Evolutionary conservation across 2,888 invertebrate genomes (phyloP).

Genomic region (Emesis castigata): DNA sequence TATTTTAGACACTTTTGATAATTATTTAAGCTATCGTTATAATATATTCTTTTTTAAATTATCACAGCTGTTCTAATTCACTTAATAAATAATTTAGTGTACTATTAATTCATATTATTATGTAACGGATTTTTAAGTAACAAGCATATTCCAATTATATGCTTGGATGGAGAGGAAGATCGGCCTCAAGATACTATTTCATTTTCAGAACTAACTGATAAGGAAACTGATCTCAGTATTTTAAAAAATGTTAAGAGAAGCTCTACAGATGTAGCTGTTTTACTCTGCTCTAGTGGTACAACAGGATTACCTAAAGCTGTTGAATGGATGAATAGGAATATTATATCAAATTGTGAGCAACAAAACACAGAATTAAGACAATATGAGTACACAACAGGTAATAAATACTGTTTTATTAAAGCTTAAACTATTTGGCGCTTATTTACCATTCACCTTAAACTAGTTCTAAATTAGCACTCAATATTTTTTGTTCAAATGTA

Average conservation of each 20-base stretch:
- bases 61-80: no score
- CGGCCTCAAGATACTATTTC: conserved; percentile 88
- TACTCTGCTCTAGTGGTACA: conserved; percentile 96
- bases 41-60: no score
- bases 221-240: conserved; percentile 82
- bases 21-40: no score
- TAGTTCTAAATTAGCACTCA: not conserved
- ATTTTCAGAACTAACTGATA: conserved; percentile 88
- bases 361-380: conserved; percentile 75
- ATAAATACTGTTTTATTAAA: not conserved
- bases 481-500: not conserved
- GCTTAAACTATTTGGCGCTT: not conserved
- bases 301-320: conserved; percentile 95
- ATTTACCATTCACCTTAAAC: not conserved
- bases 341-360: conserved; percentile 83
- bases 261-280: conserved; percentile 88
- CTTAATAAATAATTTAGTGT: no score
- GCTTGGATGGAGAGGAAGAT: conserved; percentile 70
- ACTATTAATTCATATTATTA: no score
- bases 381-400: conserved; percentile 73
- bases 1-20: no score
- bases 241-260: conserved; percentile 79
- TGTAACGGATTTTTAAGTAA: conserved; percentile 78
- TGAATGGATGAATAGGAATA: conserved; percentile 88
- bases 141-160: conserved; percentile 85